Conservation (phyloP, 1,140 invertebrate species). For the Eciton burchellii region DNA sequence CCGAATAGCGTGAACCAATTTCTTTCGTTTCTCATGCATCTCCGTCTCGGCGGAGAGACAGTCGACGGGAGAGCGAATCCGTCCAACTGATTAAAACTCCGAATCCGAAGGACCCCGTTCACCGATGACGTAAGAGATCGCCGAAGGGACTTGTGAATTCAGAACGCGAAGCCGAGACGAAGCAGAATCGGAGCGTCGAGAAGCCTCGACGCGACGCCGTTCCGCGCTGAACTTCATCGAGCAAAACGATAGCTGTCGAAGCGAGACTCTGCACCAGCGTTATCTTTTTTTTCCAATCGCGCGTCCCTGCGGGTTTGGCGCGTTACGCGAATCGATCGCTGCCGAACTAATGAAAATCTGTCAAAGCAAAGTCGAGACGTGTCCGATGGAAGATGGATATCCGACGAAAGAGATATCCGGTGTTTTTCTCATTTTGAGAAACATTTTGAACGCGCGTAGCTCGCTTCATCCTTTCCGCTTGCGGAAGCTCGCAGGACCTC, state of each 20-base stretch:
- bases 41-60: constrained; percentile 29
- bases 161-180: constrained; percentile 16
- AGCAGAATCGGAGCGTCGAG: constrained; percentile 11
- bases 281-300: constrained; percentile 54
- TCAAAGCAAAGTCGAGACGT: constrained; percentile 49
- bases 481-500: not conserved
- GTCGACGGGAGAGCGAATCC: constrained; percentile 40
- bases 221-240: constrained; percentile 41
- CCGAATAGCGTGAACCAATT: constrained; percentile 67
- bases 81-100: constrained; percentile 64
- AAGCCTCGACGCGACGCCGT: constrained; percentile 36
- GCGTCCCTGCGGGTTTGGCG: constrained; percentile 9
- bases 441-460: not conserved
- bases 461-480: not conserved
- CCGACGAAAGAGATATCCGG: not conserved
- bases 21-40: constrained; percentile 50
- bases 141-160: constrained; percentile 48
- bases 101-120: constrained; percentile 7
- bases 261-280: constrained; percentile 19
- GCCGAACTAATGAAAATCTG: constrained; percentile 51
- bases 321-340: constrained; percentile 13
- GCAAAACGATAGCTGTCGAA: constrained; percentile 45
- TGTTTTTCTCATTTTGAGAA: not conserved
- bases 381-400: constrained; percentile 13
- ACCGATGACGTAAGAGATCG: constrained; percentile 61